A percentile compares a stretch with the other conserved stretches of the same genome.
phyloP scores from a whole-genome alignment of 1,140 invertebrate genomes.

The Helicoverpa zea region DNA sequence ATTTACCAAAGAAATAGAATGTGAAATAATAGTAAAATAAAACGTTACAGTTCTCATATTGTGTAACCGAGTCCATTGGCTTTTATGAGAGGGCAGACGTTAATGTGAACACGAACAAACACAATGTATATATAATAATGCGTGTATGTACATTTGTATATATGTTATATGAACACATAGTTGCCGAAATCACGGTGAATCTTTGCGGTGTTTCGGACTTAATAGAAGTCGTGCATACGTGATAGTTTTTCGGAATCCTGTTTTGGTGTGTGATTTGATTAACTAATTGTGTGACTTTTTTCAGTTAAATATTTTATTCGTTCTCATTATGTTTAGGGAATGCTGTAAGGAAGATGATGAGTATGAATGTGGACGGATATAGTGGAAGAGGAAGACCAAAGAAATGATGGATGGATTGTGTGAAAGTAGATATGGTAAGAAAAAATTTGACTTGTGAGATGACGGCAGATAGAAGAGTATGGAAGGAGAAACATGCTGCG shows the following conservation, averaged over 20 bases:
- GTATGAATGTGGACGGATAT: too few species aligned
- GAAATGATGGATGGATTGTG: too few species aligned
- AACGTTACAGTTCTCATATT: conserved; percentile 65
- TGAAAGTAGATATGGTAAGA: too few species aligned
- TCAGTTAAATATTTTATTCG: too few species aligned
- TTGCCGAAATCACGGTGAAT: conserved; percentile 29
- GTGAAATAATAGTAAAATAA: conserved; percentile 70
- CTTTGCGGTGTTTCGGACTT: conserved; percentile 11
- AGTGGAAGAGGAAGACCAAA: too few species aligned
- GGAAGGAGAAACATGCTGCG: too few species aligned
- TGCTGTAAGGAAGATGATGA: too few species aligned
- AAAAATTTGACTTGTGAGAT: too few species aligned
- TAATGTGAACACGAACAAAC: conserved; percentile 56
- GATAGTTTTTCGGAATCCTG: conserved; percentile 32
- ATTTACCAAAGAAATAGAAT: conserved; percentile 59
- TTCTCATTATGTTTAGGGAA: too few species aligned
- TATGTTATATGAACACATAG: not conserved
- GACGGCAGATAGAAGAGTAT: too few species aligned
- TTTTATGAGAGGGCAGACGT: conserved; percentile 64
- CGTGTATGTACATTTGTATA: not conserved
- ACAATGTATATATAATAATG: conserved; percentile 4
- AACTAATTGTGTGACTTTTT: not conserved
- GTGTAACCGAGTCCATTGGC: conserved; percentile 60
- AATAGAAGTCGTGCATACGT: conserved; percentile 24
- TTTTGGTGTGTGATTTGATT: conserved; percentile 24